These are phyloP conservation scores for Mastacembelus armatus DNA, from an alignment of 2,797 vertebrate genomes.

Conservation along the genomic window DNA sequence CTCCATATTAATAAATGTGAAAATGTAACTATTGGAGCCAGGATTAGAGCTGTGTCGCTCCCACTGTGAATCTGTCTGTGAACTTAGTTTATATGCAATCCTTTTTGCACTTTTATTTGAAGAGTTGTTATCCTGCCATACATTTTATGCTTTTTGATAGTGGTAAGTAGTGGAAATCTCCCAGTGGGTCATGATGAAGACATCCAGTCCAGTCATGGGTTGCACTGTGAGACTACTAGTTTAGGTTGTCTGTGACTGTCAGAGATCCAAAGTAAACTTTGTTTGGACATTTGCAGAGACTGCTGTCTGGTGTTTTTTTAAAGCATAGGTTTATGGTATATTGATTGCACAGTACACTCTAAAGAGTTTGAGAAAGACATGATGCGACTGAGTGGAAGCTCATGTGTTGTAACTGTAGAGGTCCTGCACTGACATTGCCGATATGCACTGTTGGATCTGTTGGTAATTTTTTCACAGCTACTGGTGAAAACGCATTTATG, in stretches of 20 bases:
- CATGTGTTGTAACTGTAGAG: conserved; percentile 3
- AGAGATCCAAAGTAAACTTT: conserved; percentile 28
- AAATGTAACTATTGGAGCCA: not conserved
- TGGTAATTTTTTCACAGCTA: too few relatives aligned
- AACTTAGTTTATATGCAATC: too few relatives aligned
- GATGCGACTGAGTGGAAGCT: not conserved
- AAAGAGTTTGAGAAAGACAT: conserved; percentile 3
- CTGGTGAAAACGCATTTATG: not conserved
- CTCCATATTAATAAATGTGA: not conserved
- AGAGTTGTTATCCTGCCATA: not conserved
- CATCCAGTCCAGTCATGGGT: too few relatives aligned
- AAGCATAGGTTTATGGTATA: conserved; percentile 21
- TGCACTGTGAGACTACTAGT: too few relatives aligned
- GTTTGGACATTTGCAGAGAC: conserved; percentile 25
- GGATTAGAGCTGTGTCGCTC: not conserved
- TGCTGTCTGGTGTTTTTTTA: conserved; percentile 24
- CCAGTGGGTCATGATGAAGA: too few relatives aligned
- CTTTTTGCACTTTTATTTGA: not conserved
- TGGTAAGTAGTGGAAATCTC: too few relatives aligned
- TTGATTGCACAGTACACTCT: conserved; percentile 1
- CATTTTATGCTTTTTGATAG: too few relatives aligned
- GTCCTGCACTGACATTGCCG: not conserved
- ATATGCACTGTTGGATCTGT: not conserved
- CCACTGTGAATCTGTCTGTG: not conserved
- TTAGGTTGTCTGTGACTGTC: not conserved